Evolutionary conservation across 2,113 vertebrate species (phyloP), one percentile per base, ranked within the genome.

Genomic region (Oenanthe melanoleuca): DNA sequence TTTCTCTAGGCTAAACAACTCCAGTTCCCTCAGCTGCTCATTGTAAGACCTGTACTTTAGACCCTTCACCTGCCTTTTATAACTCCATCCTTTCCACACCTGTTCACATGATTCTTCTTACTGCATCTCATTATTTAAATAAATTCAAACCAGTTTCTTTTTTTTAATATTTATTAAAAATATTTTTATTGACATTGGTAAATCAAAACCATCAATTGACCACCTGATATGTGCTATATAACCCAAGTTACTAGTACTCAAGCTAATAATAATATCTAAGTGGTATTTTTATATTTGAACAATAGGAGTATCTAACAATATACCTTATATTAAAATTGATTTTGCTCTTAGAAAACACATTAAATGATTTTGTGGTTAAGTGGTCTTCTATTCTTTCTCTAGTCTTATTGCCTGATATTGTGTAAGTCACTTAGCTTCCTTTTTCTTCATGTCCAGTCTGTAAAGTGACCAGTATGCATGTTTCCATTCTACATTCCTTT

Each of bases 101-200:
- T 50, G 16, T 55, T 60, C 16, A 31, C 11, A 9, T 59, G 8
- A 1, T 44, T 57, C 11, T 44, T 20, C 8, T 55, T 12, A 53
- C 14, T 33, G 14, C 2, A 20, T 1, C 6, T 60, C 5, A 47
- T 13, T 55, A 50, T 61, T 26, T 0, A 28, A 50, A 37, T 16
- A 13, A 33, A 52, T 65, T 40, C 9, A 57, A 64, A 22, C 1
- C 6, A 50, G 14, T 34, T 59, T 13, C 17, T 1, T 3, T 34
- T 53, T 26, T 26, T 26, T 3, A 40, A 33, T 67, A 25, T 31
- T 55, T 47, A n/a, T 52, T 77, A 1, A 55, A 64, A 75, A 61
- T 34, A 38, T 38, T 44, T 69, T 37, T 63, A 9, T 44, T 79
- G 4, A n/a, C 29, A 37, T 17, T 45, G 3, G 5, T 45, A 57